phyloP scores from a whole-genome alignment of 2,797 vertebrate genomes.

The Jordanella pulchra region DNA sequence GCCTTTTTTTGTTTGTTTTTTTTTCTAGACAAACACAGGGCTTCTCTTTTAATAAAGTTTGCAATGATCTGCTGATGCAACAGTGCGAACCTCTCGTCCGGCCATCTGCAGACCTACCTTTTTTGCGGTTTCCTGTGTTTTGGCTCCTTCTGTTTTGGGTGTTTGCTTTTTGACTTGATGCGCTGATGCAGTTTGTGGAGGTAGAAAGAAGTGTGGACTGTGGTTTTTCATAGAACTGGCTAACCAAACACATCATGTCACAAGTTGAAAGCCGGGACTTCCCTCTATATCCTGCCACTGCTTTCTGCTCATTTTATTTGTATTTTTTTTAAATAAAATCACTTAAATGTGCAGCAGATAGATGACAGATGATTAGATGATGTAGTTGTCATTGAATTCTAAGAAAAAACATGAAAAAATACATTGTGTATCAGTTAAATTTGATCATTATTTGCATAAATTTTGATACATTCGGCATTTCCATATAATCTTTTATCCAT shows the following conservation, averaged over 20 bases:
- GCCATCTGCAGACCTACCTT: conserved; percentile 42
- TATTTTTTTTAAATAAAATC: neutral
- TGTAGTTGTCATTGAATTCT: too few relatives aligned
- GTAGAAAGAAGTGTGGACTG: conserved; percentile 24
- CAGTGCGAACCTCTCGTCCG: conserved; percentile 17
- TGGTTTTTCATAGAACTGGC: conserved; percentile 59
- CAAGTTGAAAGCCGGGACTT: neutral
- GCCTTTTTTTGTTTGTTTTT: too few relatives aligned
- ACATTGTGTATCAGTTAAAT: too few relatives aligned
- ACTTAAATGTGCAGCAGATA: neutral
- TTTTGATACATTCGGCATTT: too few relatives aligned
- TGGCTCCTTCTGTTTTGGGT: conserved; percentile 34
- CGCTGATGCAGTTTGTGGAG: conserved; percentile 18
- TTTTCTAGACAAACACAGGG: neutral
- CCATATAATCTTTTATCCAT: too few relatives aligned
- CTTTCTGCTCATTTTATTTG: neutral
- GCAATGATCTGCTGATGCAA: conserved; percentile 32
- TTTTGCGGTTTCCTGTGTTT: conserved; percentile 64
- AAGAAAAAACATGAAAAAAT: too few relatives aligned
- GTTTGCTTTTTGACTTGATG: conserved; percentile 24
- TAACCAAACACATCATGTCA: neutral
- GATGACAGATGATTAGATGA: too few relatives aligned
- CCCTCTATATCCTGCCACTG: neutral
- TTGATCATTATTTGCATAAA: too few relatives aligned
- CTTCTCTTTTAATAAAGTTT: conserved; percentile 8